Evolutionary conservation across 2,113 vertebrate species (phyloP).

Genomic region (Coregonus clupeaformis): DNA sequence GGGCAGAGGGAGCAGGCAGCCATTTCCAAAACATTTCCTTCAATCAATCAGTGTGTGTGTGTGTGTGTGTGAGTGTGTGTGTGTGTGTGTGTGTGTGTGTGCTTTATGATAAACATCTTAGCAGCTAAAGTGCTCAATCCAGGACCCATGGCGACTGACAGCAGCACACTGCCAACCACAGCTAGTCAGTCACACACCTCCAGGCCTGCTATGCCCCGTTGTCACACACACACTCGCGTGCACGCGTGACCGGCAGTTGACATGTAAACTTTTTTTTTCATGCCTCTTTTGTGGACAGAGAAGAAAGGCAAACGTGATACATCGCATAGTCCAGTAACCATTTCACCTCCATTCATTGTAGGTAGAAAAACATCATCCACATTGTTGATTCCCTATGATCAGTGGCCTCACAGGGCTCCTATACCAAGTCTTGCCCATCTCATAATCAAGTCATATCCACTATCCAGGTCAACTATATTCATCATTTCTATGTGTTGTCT

Average conservation of each 20-base stretch:
- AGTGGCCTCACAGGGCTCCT: no score
- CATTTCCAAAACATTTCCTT: slow-evolving; percentile 45
- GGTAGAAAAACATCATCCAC: no score
- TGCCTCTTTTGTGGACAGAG: background rate
- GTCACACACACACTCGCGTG: background rate
- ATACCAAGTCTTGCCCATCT: no score
- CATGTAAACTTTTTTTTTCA: background rate
- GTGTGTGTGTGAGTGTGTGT: slow-evolving; percentile 22
- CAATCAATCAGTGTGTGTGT: slow-evolving; percentile 23
- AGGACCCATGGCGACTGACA: slow-evolving; percentile 61
- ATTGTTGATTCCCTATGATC: no score
- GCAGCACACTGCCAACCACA: slow-evolving; percentile 37
- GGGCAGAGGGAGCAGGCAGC: no score
- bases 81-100: slow-evolving; percentile 17
- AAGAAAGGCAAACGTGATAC: slow-evolving; percentile 2
- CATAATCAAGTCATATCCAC: no score
- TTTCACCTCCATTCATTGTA: no score
- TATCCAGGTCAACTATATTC: no score
- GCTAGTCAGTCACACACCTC: slow-evolving; percentile 44
- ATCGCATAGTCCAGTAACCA: background rate
- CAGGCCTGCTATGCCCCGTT: background rate
- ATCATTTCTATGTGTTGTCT: no score
- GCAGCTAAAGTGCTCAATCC: slow-evolving; percentile 10
- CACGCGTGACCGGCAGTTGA: background rate
- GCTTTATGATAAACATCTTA: slow-evolving; percentile 41